Base-by-base conservation (phyloP, 2,888 invertebrate species). In the Phorcus lineatus region DNA sequence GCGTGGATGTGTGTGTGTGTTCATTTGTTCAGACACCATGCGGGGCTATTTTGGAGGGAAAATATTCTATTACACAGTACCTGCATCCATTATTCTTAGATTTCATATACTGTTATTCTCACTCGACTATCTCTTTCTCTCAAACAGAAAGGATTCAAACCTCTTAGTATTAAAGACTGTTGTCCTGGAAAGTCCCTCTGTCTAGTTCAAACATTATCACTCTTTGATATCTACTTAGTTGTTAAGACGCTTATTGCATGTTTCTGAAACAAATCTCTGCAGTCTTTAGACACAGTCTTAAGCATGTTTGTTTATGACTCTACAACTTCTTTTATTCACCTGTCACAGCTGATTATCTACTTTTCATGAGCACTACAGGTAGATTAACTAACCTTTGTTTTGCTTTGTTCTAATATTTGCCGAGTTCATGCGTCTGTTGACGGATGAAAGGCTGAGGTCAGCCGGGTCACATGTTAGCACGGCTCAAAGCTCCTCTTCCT, bases 391-490 rank as follows among this genome's bases (percentile, higher is more conserved):
- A 36, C 79, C 74, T 79, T 79, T 79, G 79, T 79, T 57, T 70
- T 74, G 74, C 74, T 57, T 79, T 79, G 79, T 79, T 55, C 57
- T 70, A 79, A 79, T 79, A 79, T 79, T 79, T 74, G 40, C 54
- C n/a, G 40, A 74, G 31, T n/a, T 24, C 55, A 54, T 17, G 31
- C 17, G 24, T 36, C 36, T 79, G 70, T 79, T 79, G 79, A 74
- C 74, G 66, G 74, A 79, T 24, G 74, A 31, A 24, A 22, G 66
- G 28, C 24, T n/a, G 16, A 19, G 77, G 77, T 47, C 47, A 47
- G 7, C 13, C 13, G 11, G 47, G 47, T 47, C 11, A 47, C 47
- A 6, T 47, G 9, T 47, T 47, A 47, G 47, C 13, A 1, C 47
- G 47, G 7, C 47, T 47, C 47, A 47, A 47, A 47, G 47, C 47